These are phyloP conservation scores for Orchestia grillus DNA, from an alignment of 1,140 invertebrate species.

Conservation along the genomic window DNA sequence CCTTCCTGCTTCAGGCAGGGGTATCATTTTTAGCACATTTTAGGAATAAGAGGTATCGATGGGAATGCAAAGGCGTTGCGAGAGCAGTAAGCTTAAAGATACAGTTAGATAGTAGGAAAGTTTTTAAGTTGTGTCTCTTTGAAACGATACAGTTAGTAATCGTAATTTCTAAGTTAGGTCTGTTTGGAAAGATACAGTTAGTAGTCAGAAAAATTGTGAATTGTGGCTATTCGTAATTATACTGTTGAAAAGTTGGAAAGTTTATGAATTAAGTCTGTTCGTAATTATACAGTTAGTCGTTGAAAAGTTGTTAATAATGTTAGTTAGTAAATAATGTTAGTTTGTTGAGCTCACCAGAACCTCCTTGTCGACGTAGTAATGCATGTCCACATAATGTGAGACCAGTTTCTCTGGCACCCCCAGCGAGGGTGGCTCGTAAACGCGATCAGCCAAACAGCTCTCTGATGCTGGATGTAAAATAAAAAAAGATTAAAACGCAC, in stretches of 20 bases:
- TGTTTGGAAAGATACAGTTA: too few species aligned
- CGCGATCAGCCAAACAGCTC: slow-evolving; percentile 83
- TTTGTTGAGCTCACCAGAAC: slow-evolving; percentile 76
- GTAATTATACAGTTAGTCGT: background rate
- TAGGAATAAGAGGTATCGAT: background rate
- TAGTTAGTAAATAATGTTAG: background rate
- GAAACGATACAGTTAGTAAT: too few species aligned
- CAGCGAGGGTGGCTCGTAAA: slow-evolving; percentile 84
- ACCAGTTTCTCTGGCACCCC: slow-evolving; percentile 91
- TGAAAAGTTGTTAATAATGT: background rate
- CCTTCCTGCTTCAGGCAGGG: too few species aligned
- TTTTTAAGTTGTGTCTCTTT: too few species aligned
- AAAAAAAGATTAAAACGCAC: slow-evolving; percentile 54
- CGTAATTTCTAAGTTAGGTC: too few species aligned
- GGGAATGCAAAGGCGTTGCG: background rate
- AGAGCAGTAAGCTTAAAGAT: background rate
- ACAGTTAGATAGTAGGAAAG: background rate
- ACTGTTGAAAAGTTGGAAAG: too few species aligned
- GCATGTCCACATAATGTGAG: slow-evolving; percentile 88
- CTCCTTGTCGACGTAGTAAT: slow-evolving; percentile 95
- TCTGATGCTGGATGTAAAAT: slow-evolving; percentile 75
- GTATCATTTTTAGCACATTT: too few species aligned
- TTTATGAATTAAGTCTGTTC: too few species aligned
- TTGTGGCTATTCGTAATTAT: too few species aligned
- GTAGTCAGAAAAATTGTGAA: too few species aligned